A percentile compares a stretch with the other conserved stretches of the same genome.
phyloP scores from a whole-genome alignment of 2,888 invertebrate genomes.

The Melieria omissa region DNA sequence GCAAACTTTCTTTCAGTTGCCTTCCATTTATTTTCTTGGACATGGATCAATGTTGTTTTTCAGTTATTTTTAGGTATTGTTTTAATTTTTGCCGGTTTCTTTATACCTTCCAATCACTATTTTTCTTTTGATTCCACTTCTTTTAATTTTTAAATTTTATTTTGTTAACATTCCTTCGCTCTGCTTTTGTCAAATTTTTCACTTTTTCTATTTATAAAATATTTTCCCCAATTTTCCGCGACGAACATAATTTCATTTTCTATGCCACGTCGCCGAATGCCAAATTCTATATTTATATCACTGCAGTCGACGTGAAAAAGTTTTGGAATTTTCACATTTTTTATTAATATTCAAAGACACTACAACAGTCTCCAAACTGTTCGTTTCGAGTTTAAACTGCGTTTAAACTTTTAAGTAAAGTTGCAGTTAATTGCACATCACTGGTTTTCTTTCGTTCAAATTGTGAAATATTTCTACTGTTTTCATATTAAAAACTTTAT shows the following conservation, averaged over 20 bases:
- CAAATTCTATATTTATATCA: conserved; percentile 33
- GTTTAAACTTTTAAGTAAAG: no score
- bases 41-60: no score
- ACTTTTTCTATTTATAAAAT: background rate
- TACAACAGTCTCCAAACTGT: background rate
- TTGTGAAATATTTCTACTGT: no score
- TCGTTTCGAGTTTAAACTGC: no score
- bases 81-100: background rate
- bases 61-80: no score
- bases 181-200: no score
- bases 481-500: no score
- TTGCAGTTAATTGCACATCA: no score
- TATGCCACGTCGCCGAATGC: conserved; percentile 16
- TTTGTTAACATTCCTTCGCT: no score
- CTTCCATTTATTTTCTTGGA: no score
- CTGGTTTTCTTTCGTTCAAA: no score
- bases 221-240: background rate
- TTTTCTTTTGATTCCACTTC: background rate
- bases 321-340: conserved; percentile 19
- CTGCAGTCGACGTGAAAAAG: conserved; percentile 17
- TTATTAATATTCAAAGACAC: background rate
- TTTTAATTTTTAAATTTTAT: background rate
- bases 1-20: no score
- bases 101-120: background rate
- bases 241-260: conserved; percentile 11